Evolutionary conservation across 53 echinoderm and acorn worm genomes (phyloP).

Genomic region (Paracentrotus lividus): DNA sequence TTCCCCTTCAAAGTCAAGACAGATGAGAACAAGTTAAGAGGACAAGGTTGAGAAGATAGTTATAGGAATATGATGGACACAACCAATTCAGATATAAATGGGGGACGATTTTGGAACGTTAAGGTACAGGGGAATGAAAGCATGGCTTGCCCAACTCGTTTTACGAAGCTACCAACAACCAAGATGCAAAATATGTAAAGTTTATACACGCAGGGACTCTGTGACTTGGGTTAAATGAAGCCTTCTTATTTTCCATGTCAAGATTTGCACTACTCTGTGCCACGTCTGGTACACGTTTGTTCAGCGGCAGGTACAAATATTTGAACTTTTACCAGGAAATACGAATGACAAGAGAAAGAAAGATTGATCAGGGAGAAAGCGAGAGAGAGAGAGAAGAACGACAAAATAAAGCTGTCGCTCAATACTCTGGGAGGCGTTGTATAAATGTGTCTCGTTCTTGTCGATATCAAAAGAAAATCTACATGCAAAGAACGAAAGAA

Average conservation of each 20-base stretch:
- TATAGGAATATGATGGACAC: background rate
- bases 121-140: background rate
- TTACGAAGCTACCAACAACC: background rate
- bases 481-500: conserved; percentile 55
- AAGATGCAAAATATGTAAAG: background rate
- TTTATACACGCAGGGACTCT: conserved; percentile 28
- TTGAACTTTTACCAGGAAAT: conserved; percentile 70
- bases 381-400: background rate
- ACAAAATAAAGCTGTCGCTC: conserved; percentile 50
- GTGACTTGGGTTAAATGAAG: conserved; percentile 47
- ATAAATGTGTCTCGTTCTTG: conserved; percentile 63
- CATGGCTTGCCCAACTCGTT: background rate
- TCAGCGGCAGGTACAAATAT: conserved; percentile 62
- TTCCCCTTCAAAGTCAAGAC: too few relatives aligned
- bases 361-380: conserved; percentile 26
- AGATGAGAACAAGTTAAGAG: conserved; percentile 21
- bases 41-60: background rate
- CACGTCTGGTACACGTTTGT: conserved; percentile 63
- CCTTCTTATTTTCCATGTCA: conserved; percentile 42
- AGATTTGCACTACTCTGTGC: conserved; percentile 62
- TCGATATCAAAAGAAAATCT: conserved; percentile 64
- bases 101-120: background rate
- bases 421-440: conserved; percentile 49
- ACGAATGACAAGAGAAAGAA: conserved; percentile 39
- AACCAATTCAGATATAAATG: background rate